phyloP scores from a whole-genome alignment of 2,888 invertebrate species.

The Acleris sparsana region DNA sequence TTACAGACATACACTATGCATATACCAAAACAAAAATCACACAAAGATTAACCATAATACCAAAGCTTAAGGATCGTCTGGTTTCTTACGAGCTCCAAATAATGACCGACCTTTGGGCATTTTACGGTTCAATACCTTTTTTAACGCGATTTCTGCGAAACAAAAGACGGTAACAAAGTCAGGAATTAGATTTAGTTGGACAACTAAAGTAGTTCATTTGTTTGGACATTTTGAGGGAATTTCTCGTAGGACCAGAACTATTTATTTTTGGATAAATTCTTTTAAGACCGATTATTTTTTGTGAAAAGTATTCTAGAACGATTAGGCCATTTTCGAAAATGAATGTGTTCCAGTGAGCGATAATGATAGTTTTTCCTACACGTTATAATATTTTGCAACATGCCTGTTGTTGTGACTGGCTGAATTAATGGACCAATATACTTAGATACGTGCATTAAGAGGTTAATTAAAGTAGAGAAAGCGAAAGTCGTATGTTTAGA shows the following conservation, averaged over 20 bases:
- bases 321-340: too few species aligned
- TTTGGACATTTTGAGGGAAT: neutral
- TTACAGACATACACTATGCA: slow-evolving; percentile 4
- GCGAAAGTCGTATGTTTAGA: too few species aligned
- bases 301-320: too few species aligned
- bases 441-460: too few species aligned
- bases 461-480: too few species aligned
- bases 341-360: too few species aligned
- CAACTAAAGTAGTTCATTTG: slow-evolving; percentile 13
- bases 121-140: slow-evolving; percentile 29
- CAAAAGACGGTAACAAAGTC: slow-evolving; percentile 31
- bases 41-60: neutral
- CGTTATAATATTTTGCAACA: too few species aligned
- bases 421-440: too few species aligned
- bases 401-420: too few species aligned
- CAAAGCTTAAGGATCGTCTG: neutral
- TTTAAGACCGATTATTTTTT: neutral
- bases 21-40: neutral
- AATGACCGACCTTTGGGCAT: slow-evolving; percentile 28
- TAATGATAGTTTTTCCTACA: too few species aligned
- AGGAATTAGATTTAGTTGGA: slow-evolving; percentile 25
- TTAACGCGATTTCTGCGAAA: slow-evolving; percentile 35
- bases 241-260: neutral
- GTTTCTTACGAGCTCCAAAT: neutral
- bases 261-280: neutral